phyloP scores from a whole-genome alignment of 2,888 invertebrate genomes.

The Synanthedon myopaeformis region DNA sequence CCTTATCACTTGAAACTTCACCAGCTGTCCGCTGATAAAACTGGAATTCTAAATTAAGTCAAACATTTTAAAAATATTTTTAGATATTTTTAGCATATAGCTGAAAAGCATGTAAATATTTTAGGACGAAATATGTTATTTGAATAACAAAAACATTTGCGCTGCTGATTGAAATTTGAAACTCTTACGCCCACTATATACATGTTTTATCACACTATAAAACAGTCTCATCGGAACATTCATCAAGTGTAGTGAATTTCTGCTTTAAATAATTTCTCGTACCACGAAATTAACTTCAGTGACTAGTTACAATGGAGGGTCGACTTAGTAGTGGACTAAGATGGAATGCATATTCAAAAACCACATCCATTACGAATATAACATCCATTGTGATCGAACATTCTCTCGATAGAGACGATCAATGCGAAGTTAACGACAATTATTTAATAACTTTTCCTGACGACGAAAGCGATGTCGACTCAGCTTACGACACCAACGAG shows the following conservation, averaged over 20 bases:
- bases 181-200: slow-evolving; percentile 37
- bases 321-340: slow-evolving; percentile 33
- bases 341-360: slow-evolving; percentile 38
- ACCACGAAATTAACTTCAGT: slow-evolving; percentile 10
- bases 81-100: not conserved
- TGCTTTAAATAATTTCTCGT: slow-evolving; percentile 24
- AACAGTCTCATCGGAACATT: slow-evolving; percentile 15
- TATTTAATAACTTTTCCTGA: slow-evolving; percentile 48
- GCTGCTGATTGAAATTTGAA: not conserved
- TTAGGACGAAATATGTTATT: not conserved
- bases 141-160: not conserved
- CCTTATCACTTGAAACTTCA: slow-evolving; percentile 35
- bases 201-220: slow-evolving; percentile 22
- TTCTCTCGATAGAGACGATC: slow-evolving; percentile 21
- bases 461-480: slow-evolving; percentile 30
- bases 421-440: slow-evolving; percentile 29
- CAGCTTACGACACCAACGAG: slow-evolving; percentile 18
- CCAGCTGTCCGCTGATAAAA: slow-evolving; percentile 26
- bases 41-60: slow-evolving; percentile 26
- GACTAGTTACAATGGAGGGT: slow-evolving; percentile 43
- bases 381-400: slow-evolving; percentile 31
- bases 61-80: slow-evolving; percentile 27
- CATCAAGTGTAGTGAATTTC: slow-evolving; percentile 17
- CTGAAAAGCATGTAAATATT: not conserved
- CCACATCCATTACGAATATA: slow-evolving; percentile 22